Evolutionary conservation across 2,113 vertebrate genomes (phyloP).

Genomic region (Rhynchomys soricoides): DNA sequence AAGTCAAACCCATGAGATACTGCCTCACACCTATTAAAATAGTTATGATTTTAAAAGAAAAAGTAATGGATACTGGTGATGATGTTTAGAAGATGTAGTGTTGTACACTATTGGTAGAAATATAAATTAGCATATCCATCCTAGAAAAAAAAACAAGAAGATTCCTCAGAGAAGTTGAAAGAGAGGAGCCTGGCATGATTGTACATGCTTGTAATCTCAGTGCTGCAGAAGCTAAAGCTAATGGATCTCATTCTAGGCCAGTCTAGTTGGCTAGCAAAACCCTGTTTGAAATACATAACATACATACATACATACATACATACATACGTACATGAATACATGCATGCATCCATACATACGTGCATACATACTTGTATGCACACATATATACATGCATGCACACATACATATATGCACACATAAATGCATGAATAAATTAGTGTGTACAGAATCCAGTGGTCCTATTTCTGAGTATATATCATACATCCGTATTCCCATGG

Average conservation of each 20-base stretch:
- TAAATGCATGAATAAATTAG: not conserved
- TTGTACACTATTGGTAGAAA: not conserved
- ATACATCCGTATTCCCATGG: not conserved
- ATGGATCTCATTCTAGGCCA: not conserved
- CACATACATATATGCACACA: not conserved
- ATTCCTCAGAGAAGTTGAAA: not conserved
- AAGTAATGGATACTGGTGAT: not conserved
- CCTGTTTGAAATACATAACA: not conserved
- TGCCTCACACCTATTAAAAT: not conserved
- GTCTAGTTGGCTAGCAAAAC: not conserved
- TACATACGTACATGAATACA: not conserved
- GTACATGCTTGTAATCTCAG: not conserved
- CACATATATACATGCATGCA: too few species aligned
- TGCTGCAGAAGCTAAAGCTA: too few species aligned
- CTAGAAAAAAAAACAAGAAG: not conserved
- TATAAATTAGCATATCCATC: not conserved
- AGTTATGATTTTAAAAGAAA: not conserved
- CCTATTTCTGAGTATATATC: not conserved
- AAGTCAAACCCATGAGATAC: not conserved
- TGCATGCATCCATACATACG: too few species aligned
- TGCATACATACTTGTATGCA: too few species aligned
- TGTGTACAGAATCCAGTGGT: too few species aligned
- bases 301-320: not conserved
- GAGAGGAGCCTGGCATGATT: not conserved
- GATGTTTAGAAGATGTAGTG: not conserved